Percentiles rank a stretch among this genome's conserved stretches.
phyloP scores from a whole-genome alignment of 1,140 invertebrate genomes.

The Bombus consobrinus region DNA sequence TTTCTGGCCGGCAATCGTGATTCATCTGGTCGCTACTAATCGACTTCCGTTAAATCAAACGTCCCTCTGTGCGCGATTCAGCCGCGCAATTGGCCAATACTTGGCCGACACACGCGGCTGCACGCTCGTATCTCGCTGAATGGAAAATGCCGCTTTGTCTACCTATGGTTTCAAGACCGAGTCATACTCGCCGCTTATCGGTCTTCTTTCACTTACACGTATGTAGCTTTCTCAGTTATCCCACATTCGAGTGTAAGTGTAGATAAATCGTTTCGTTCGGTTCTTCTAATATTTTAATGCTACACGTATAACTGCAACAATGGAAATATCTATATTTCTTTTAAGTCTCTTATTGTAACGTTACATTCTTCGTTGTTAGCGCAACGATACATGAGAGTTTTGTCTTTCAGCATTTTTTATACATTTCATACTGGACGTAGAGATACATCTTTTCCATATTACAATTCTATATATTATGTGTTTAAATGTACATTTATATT shows the following conservation, averaged over 20 bases:
- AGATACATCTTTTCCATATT: too few species aligned
- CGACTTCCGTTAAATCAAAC: constrained; percentile 50
- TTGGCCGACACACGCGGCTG: neutral
- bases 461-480: too few species aligned
- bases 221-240: neutral
- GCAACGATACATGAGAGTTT: too few species aligned
- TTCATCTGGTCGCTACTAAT: constrained; percentile 54
- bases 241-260: too few species aligned
- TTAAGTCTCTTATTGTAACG: too few species aligned
- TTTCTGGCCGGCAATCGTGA: constrained; percentile 45
- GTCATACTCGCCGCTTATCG: neutral
- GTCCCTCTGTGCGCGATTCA: constrained; percentile 28
- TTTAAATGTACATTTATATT: too few species aligned
- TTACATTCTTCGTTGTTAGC: too few species aligned
- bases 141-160: constrained; percentile 20
- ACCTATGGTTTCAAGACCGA: neutral
- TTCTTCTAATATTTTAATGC: neutral
- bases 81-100: constrained; percentile 44
- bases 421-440: too few species aligned
- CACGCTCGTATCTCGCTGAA: constrained; percentile 1
- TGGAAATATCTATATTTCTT: too few species aligned
- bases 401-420: too few species aligned
- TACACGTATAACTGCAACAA: neutral
- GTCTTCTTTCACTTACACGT: neutral
- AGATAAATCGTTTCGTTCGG: neutral